phyloP scores from a whole-genome alignment of 1,140 invertebrate species.

The Aphelenchoides avenae region DNA sequence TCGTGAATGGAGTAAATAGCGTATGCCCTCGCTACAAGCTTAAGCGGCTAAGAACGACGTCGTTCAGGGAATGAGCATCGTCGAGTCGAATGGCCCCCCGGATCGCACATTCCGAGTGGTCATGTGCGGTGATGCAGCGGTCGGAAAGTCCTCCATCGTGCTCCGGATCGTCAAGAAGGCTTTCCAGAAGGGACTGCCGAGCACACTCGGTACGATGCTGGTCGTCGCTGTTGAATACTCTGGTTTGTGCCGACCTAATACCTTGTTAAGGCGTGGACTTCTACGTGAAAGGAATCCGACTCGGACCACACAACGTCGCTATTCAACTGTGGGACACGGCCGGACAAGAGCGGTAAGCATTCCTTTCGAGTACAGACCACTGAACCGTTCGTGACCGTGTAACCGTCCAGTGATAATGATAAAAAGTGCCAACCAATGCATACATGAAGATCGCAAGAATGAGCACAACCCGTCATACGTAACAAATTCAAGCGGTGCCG shows the following conservation, averaged over 20 bases:
- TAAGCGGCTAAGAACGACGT: too few species aligned
- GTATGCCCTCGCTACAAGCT: too few species aligned
- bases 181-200: slow-evolving; percentile 66
- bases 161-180: slow-evolving; percentile 67
- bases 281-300: slow-evolving; percentile 66
- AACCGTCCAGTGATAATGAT: too few species aligned
- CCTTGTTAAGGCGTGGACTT: slow-evolving; percentile 68
- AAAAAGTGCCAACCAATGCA: too few species aligned
- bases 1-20: too few species aligned
- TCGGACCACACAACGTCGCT: slow-evolving; percentile 67
- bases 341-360: slow-evolving; percentile 64
- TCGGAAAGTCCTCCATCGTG: slow-evolving; percentile 70
- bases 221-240: too few species aligned
- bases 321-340: slow-evolving; percentile 69
- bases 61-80: too few species aligned
- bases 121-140: slow-evolving; percentile 69
- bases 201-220: slow-evolving; percentile 65
- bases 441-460: too few species aligned
- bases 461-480: too few species aligned
- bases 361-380: too few species aligned
- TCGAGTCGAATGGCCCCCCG: slow-evolving; percentile 61
- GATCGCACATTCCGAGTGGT: slow-evolving; percentile 69
- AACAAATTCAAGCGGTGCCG: too few species aligned
- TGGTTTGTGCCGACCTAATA: slow-evolving; percentile 5
- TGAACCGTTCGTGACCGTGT: too few species aligned